Base-by-base conservation (phyloP, 2,888 invertebrate genomes). In the Gandaritis pyraliata region DNA sequence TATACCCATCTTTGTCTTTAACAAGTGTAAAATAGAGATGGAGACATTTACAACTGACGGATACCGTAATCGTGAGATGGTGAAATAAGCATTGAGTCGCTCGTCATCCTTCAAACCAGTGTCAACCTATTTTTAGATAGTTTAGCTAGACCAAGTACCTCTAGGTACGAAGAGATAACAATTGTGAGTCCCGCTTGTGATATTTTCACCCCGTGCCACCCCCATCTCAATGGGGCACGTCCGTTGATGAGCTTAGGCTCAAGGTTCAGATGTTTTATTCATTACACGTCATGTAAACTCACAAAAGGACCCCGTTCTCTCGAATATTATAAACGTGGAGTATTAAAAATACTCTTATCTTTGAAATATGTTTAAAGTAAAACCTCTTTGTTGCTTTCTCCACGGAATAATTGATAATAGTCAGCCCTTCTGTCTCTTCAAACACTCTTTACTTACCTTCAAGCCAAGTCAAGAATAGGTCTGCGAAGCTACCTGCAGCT, bases 251-350 rank as follows among this genome's bases (percentile, higher is more conserved):
- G 73, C 74, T 75, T 75, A 73, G 67, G 56, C 60, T 59, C 70
- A 68, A 69, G 73, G 71, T 71, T 69, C 64, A 58, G 72, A 76
- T 80, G 70, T 81, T 81, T 81, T 80, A 80, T 81, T 82, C 76
- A 80, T 76, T 71, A 65, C 62, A 45, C 64, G 53, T 63, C 65
- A 64, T 66, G 55, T 67, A 60, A 69, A 64, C 74, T 73, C 70
- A 69, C 68, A 67, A 66, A 61, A 65, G 60, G 60, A 68, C 65
- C 65, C 56, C 58, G 63, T 54, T 18, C 50, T 18, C 58, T 54
- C 49, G 55, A 64, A 66, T 65, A 66, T 65, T 29, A 64, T 68
- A 61, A 56, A 64, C 61, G 58, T 58, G 64, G 45, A 54, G 61
- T 65, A 66, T 68, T 70, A 66, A 68, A 70, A 66, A 60, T 48